Evolutionary conservation across 2,888 invertebrate species (phyloP).

Genomic region (Lasioglossum figueresi): DNA sequence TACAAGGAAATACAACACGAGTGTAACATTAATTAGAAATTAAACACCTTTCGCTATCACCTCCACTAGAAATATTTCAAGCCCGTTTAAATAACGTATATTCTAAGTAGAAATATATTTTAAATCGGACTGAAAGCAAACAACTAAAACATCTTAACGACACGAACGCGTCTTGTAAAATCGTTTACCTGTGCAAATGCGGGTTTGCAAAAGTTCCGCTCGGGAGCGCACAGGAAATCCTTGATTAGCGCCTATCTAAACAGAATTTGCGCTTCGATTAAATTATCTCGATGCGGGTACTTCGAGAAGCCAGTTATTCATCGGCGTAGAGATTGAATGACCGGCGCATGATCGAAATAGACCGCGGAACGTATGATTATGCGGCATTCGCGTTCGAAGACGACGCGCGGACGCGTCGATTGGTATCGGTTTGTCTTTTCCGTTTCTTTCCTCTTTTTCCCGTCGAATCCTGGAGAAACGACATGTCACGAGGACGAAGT

Average conservation of each 20-base stretch:
- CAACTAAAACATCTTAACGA: background rate
- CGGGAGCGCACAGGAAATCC: background rate
- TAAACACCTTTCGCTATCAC: background rate
- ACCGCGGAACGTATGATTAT: constrained; percentile 22
- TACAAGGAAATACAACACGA: background rate
- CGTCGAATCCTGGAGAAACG: background rate
- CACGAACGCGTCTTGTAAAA: no score
- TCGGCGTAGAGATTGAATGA: background rate
- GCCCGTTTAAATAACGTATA: background rate
- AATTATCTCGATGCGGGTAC: background rate
- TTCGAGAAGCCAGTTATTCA: background rate
- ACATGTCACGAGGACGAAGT: background rate
- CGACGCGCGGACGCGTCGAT: background rate
- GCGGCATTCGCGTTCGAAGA: background rate
- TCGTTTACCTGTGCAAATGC: background rate
- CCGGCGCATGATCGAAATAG: constrained; percentile 27
- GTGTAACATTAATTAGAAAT: background rate
- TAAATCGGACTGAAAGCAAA: background rate
- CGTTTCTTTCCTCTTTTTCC: background rate
- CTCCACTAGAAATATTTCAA: background rate
- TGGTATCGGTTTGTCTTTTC: background rate
- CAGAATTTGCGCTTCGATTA: constrained; percentile 4
- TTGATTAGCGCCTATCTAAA: constrained; percentile 1
- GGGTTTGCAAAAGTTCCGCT: background rate
- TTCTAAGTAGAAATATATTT: background rate